Percentiles rank a stretch among this genome's conserved stretches.
Evolutionary conservation across 2,113 vertebrate genomes (phyloP).

Genomic region (Eurystomus gularis): DNA sequence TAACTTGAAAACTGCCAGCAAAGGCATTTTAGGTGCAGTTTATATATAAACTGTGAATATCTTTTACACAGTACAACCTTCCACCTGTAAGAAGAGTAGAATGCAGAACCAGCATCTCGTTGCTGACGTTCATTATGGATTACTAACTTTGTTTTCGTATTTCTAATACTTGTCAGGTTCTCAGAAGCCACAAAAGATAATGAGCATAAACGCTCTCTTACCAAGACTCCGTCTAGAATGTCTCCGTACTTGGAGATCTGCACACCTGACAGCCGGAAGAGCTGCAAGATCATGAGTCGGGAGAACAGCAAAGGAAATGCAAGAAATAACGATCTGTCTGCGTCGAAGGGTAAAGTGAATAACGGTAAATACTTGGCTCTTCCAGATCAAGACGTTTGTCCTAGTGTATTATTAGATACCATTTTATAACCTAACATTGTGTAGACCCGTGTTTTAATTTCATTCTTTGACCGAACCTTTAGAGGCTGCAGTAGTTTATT

Average conservation of each 20-base stretch:
- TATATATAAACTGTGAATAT: neutral
- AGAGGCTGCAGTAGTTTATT: neutral
- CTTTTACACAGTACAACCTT: neutral
- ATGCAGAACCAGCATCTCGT: accelerated
- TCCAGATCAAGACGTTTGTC: neutral
- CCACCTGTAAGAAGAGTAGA: neutral
- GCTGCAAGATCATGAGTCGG: neutral
- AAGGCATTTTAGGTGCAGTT: neutral
- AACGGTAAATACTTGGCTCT: neutral
- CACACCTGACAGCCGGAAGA: constrained; percentile 55
- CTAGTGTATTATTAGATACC: neutral
- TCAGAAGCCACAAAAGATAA: constrained; percentile 87
- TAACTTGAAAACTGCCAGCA: neutral
- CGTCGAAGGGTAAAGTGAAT: neutral
- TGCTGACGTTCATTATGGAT: neutral
- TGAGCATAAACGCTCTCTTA: constrained; percentile 84
- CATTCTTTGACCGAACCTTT: neutral
- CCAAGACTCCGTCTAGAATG: constrained; percentile 90
- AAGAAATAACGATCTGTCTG: neutral
- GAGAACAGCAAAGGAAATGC: constrained; percentile 14
- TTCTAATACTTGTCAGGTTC: constrained; percentile 78
- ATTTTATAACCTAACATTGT: accelerated
- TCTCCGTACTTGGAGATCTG: constrained; percentile 64
- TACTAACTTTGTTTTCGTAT: neutral
- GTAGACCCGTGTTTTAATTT: neutral